phyloP scores from a whole-genome alignment of 2,888 invertebrate species.

The Clunio marinus region DNA sequence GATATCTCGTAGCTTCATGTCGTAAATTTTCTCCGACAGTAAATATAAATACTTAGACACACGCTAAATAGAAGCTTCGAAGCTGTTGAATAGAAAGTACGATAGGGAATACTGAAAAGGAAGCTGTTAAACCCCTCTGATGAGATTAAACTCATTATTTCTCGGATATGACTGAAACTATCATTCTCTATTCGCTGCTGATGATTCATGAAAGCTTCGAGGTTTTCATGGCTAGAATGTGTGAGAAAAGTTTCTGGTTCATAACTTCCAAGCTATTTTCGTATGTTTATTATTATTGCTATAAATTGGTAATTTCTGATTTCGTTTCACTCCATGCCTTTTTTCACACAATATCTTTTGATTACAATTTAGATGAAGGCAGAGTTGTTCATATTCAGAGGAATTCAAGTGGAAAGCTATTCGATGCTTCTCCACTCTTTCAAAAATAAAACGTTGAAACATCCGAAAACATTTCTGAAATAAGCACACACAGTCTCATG shows the following conservation, averaged over 20 bases:
- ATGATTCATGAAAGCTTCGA: no score
- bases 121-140: neutral
- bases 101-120: neutral
- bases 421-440: no score
- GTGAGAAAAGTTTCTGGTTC: neutral
- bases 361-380: slow-evolving; percentile 20
- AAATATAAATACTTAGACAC: no score
- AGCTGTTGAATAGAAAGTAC: neutral
- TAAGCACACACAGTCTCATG: no score
- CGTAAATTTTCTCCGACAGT: neutral
- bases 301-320: slow-evolving; percentile 27
- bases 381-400: no score
- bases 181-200: neutral
- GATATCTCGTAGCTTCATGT: neutral
- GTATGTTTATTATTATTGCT: neutral
- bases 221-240: no score
- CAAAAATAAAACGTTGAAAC: no score
- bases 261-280: neutral
- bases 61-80: neutral
- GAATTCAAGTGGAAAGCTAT: no score
- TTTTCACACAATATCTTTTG: slow-evolving; percentile 11
- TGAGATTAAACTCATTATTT: neutral
- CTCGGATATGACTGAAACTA: neutral
- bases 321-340: neutral
- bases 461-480: no score